These are phyloP conservation scores for Hafferia zeledoni DNA, from an alignment of 2,797 vertebrate species.

Conservation along the genomic window DNA sequence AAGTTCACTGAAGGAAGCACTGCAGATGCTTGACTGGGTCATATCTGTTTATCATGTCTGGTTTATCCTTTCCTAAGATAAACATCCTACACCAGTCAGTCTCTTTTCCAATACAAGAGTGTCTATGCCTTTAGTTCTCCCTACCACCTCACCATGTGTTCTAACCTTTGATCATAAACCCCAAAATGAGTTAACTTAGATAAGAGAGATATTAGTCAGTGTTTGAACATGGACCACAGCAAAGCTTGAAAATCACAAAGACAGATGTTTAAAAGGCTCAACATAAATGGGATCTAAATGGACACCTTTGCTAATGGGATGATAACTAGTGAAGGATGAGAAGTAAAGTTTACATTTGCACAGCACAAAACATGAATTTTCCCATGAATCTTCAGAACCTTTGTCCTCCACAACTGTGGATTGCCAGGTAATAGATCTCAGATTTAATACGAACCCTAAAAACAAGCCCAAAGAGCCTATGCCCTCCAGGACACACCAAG, in stretches of 20 bases:
- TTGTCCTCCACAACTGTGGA: background rate
- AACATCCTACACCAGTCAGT: background rate
- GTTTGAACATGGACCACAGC: background rate
- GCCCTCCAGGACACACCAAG: background rate
- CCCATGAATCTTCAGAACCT: background rate
- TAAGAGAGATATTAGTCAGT: background rate
- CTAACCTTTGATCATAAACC: background rate
- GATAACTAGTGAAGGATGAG: background rate
- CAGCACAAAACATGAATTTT: background rate
- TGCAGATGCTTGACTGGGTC: background rate
- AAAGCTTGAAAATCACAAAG: background rate
- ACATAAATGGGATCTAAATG: background rate
- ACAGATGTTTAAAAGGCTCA: background rate
- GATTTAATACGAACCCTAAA: background rate
- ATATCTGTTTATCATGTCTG: conserved; percentile 25
- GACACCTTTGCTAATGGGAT: background rate
- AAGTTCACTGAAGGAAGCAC: background rate
- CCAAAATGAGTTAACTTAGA: background rate
- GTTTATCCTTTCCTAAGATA: conserved; percentile 10
- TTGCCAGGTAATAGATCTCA: background rate
- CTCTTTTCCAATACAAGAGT: background rate
- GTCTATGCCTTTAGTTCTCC: background rate
- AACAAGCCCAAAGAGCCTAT: background rate
- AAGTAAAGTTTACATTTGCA: background rate
- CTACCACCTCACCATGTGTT: background rate